phyloP scores from a whole-genome alignment of 2,797 vertebrate species.

The Dallia pectoralis region DNA sequence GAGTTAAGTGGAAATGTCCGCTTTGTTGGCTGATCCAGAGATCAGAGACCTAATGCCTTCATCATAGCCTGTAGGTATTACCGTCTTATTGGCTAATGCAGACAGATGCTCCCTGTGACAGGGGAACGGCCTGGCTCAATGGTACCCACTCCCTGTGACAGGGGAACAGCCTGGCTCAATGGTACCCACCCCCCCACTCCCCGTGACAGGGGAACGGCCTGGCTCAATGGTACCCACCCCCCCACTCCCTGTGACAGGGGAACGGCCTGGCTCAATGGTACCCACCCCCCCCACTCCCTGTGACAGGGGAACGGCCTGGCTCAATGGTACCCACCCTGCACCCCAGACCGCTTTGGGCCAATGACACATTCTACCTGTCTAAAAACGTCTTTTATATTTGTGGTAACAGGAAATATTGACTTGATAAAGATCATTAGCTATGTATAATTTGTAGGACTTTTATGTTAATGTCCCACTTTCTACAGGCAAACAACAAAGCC shows the following conservation, averaged over 20 bases:
- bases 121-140: background rate
- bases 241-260: too few species aligned
- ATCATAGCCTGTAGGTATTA: constrained; percentile 38
- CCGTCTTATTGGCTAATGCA: constrained; percentile 18
- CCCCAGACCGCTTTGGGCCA: background rate
- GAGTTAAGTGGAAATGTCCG: constrained; percentile 70
- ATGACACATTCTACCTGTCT: too few species aligned
- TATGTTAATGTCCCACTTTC: too few species aligned
- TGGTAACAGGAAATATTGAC: too few species aligned
- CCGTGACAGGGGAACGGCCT: background rate
- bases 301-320: background rate
- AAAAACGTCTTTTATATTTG: too few species aligned
- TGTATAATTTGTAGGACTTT: too few species aligned
- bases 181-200: too few species aligned
- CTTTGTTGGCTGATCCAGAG: constrained; percentile 47
- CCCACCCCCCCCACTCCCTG: too few species aligned
- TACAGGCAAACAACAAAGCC: too few species aligned
- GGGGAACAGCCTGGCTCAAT: too few species aligned
- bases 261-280: too few species aligned
- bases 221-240: background rate
- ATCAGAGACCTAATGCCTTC: constrained; percentile 46
- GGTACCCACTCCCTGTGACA: background rate
- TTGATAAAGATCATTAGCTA: too few species aligned
- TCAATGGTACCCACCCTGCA: background rate
- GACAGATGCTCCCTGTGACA: constrained; percentile 4